phyloP scores from a whole-genome alignment of 2,113 vertebrate species.

The Lathamus discolor region DNA sequence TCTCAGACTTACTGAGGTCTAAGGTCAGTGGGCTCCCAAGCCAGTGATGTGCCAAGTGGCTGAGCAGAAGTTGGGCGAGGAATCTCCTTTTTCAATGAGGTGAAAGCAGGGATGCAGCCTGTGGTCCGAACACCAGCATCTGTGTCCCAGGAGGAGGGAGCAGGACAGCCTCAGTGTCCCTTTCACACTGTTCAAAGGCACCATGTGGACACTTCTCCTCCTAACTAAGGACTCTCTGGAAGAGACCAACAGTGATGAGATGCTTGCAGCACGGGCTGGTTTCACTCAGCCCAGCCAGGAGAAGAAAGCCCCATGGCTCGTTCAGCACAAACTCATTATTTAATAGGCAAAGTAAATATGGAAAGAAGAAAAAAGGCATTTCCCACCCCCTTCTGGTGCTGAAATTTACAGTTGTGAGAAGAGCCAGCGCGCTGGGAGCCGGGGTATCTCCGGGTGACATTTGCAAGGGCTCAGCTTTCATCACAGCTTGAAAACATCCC shows the following conservation, averaged over 20 bases:
- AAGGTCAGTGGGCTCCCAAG: not conserved
- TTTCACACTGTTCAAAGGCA: not conserved
- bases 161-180: not conserved
- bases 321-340: slow-evolving; percentile 12
- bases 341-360: not conserved
- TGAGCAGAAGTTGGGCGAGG: not conserved
- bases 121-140: not conserved
- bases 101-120: not conserved
- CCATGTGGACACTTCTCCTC: not conserved
- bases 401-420: slow-evolving; percentile 36
- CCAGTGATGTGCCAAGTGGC: not conserved
- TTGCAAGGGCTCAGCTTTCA: slow-evolving; percentile 64
- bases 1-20: not conserved
- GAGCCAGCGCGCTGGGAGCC: not conserved
- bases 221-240: not conserved
- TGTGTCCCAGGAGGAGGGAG: not conserved
- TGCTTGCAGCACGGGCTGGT: not conserved
- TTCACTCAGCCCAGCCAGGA: not conserved
- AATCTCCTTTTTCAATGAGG: not conserved
- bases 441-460: slow-evolving; percentile 55
- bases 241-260: not conserved
- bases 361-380: not conserved
- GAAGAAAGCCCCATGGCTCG: not conserved
- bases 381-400: not conserved
- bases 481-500: slow-evolving; percentile 50